Evolutionary conservation across 2,888 invertebrate species (phyloP).

Genomic region (Trachelus stipa): DNA sequence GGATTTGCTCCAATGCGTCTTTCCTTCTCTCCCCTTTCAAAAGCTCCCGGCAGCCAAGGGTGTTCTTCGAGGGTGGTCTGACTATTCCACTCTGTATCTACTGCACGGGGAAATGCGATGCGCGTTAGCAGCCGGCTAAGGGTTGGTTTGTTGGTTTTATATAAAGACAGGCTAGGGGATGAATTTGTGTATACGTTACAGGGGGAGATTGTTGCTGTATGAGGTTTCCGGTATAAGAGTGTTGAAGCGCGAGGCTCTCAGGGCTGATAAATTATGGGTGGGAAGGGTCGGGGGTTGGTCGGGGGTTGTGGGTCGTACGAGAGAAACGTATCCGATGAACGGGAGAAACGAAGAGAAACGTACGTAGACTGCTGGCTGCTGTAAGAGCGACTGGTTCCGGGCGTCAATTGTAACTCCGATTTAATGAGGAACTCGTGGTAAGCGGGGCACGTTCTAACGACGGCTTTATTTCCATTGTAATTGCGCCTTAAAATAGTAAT

Average conservation of each 20-base stretch:
- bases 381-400: not conserved
- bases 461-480: not conserved
- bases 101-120: not conserved
- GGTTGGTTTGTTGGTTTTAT: not conserved
- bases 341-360: not conserved
- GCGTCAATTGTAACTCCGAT: not conserved
- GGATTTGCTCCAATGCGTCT: not conserved
- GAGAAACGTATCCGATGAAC: not conserved
- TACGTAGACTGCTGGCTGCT: not conserved
- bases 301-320: too few relatives aligned
- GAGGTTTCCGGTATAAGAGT: not conserved
- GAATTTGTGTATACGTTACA: not conserved
- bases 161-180: not conserved
- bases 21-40: not conserved
- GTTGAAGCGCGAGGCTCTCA: not conserved
- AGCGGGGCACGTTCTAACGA: not conserved
- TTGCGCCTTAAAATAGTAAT: not conserved
- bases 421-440: not conserved
- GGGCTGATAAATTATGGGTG: not conserved
- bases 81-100: not conserved
- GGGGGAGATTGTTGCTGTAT: not conserved
- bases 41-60: not conserved
- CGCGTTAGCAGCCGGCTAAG: not conserved
- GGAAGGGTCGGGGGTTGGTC: not conserved
- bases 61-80: not conserved